Percentiles rank a stretch among this genome's conserved stretches.
phyloP scores from a whole-genome alignment of 2,113 vertebrate genomes.

The Pholis gunnellus region DNA sequence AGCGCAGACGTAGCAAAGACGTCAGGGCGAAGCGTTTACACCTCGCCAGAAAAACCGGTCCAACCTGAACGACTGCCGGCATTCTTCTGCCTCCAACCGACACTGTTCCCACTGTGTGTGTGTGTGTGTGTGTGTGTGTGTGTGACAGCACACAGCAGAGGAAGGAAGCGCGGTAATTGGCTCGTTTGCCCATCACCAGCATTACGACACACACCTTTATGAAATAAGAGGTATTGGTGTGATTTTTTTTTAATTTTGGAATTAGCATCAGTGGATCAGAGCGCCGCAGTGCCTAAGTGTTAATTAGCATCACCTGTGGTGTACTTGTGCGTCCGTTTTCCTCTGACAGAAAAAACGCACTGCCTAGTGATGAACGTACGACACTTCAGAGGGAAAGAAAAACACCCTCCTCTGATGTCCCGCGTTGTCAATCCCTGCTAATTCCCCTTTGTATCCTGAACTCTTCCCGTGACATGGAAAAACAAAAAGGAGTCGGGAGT shows the following conservation, averaged over 20 bases:
- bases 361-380: constrained; percentile 22
- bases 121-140: not conserved
- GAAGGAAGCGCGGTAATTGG: not conserved
- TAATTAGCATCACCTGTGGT: constrained; percentile 49
- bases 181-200: not conserved
- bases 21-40: not conserved
- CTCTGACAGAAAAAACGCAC: constrained; percentile 1
- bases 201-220: constrained; percentile 15
- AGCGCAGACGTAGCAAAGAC: not conserved
- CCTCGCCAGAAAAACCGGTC: constrained; percentile 55
- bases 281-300: not conserved
- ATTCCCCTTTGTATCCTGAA: constrained; percentile 50
- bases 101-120: not conserved
- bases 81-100: constrained; percentile 42
- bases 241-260: constrained; percentile 8
- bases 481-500: constrained; percentile 47
- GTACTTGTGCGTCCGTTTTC: not conserved
- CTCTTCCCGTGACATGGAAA: constrained; percentile 45
- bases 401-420: constrained; percentile 38
- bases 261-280: not conserved
- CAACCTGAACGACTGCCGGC: constrained; percentile 30
- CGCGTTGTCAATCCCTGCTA: constrained; percentile 45
- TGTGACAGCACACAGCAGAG: not conserved
- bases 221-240: not conserved
- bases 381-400: constrained; percentile 52